Base-by-base conservation (phyloP, 2,797 vertebrate genomes). In the Poecilia picta region DNA sequence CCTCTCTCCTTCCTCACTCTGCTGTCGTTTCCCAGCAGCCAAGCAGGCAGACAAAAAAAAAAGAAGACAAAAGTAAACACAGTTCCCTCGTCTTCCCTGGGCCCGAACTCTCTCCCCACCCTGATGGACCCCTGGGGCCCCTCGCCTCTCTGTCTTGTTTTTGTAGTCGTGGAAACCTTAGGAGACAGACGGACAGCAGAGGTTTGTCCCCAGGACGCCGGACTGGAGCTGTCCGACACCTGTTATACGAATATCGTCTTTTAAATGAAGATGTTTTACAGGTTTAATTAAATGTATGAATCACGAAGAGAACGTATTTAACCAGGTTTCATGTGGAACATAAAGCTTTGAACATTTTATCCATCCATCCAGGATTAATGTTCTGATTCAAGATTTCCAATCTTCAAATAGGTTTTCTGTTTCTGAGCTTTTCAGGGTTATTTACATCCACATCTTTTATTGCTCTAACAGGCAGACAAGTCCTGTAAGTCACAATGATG, bases 41-140 rank as follows among this genome's bases (percentile, higher is more conserved):
- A 47, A 89, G 84, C 88, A 83, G 53, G 46, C 45, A 77, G 46
- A 41, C 25, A 49, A 62, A 59, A 51, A 73, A 55, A 74, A 28
- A 62, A 78, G 78, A 87, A 85, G 88, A 94, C 86, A 79, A 88
- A 91, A 90, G 92, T 93, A 95, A 95, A 95, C 91, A 94, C 84
- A 80, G 89, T 88, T 79, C 79, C 80, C 83, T 85, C 82, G 11
- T 82, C 79, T 73, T 83, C 74, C 31, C 84, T 70, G 80, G 74
- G 33, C 79, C 80, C 86, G 78, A 70, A 72, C 79, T 85, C 78
- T 62, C 76, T 33, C 79, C 80, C 86, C 82, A 66, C 72, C 79
- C 87, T 80, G 68, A 74, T 66, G 72, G 80, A 85, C 90, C 89
- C 91, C 81, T 39, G 88, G 89, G 92, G 89, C 91, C 91, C 80